Evolutionary conservation across 2,113 vertebrate genomes (phyloP), one percentile per base, ranked within the genome.

Genomic region (Larimichthys crocea): DNA sequence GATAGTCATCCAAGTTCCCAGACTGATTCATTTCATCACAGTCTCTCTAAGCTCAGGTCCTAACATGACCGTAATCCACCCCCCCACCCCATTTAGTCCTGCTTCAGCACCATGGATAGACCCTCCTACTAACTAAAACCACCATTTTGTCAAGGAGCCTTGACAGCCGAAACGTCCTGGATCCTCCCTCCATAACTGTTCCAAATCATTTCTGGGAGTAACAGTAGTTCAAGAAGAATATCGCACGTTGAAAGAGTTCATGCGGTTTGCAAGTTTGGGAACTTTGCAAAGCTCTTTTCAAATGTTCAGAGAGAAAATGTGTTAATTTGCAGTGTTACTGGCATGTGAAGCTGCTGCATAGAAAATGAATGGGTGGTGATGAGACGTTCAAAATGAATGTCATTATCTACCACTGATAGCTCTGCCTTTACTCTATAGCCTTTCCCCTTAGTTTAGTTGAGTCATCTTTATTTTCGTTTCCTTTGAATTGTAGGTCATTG

Each of bases 51-150:
- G 53, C n/a, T 80, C 72, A 67, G 26, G 16, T 71, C 56, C 72
- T 70, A 40, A 66, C 61, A 48, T 50, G 72, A 84, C 74, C n/a
- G n/a, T 74, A 17, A 64, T 40, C 35, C 53, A 31, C 19, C 22
- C 0, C 0, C 10, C n/a, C 5, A 46, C 4, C 44, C 12, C 44
- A 14, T 29, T 15, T 5, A 4, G 20, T 55, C n/a, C 0, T 59
- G 56, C 77, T 86, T 90, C 89, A 88, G 86, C 86, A 90, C 88
- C 83, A 88, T 88, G 88, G 88, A 86, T 84, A 86, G 88, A 88
- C 86, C 69, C 80, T 57, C 42, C 49, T 20, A 19, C 49, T 26
- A 31, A 57, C 31, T 67, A 10, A n/a, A 61, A 24, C 35, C 35
- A 64, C 26, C 19, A n/a, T 67, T 67, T 63, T 10, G 67, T 53